These are phyloP conservation scores for Macquaria australasica DNA, from an alignment of 2,113 vertebrate species.

Conservation along the genomic window DNA sequence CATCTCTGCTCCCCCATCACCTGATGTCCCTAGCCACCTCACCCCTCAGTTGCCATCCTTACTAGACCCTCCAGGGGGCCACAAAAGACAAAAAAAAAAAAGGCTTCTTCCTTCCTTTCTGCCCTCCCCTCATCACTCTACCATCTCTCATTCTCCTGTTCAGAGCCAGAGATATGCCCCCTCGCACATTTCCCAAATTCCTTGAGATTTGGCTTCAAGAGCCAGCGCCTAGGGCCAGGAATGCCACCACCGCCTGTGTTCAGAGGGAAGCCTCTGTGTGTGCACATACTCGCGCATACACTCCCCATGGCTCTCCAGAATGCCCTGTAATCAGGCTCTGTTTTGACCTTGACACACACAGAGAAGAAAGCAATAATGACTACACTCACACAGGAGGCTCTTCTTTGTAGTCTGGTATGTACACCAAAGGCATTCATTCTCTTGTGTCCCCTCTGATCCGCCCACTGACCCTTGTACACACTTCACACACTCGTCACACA, in stretches of 20 bases:
- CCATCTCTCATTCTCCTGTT: constrained; percentile 68
- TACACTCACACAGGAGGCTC: constrained; percentile 73
- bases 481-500: constrained; percentile 76
- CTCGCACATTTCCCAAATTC: constrained; percentile 83
- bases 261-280: constrained; percentile 73
- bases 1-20: background rate
- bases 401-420: constrained; percentile 75
- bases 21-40: background rate
- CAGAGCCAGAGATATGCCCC: constrained; percentile 73
- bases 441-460: constrained; percentile 50
- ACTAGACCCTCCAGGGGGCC: constrained; percentile 58
- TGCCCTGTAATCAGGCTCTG: constrained; percentile 82
- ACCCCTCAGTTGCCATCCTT: constrained; percentile 40
- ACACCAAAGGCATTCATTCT: constrained; percentile 74
- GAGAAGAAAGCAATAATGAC: constrained; percentile 81
- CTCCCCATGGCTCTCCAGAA: constrained; percentile 62
- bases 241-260: constrained; percentile 77
- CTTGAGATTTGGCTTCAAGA: constrained; percentile 82
- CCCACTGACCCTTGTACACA: constrained; percentile 80
- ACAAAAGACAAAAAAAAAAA: constrained; percentile 52
- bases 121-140: constrained; percentile 42
- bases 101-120: background rate
- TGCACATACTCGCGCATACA: constrained; percentile 50
- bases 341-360: constrained; percentile 84
- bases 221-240: constrained; percentile 80